Percentiles rank a stretch among this genome's conserved stretches.
phyloP scores from a whole-genome alignment of 2,113 vertebrate species.

The Felis catus region DNA sequence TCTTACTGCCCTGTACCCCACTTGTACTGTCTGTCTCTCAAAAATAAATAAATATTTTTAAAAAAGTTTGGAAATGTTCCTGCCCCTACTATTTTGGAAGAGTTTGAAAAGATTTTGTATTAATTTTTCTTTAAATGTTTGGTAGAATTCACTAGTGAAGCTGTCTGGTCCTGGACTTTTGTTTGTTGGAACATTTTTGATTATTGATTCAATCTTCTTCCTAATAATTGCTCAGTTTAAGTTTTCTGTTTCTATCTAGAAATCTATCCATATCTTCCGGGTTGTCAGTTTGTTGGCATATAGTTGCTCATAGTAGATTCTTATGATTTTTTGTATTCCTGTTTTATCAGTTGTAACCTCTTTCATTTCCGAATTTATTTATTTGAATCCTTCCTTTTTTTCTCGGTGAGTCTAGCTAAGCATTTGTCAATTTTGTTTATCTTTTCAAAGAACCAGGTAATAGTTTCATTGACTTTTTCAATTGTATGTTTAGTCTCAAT shows the following conservation, averaged over 20 bases:
- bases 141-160: not conserved
- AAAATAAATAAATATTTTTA: too few relatives aligned
- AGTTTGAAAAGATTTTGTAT: not conserved
- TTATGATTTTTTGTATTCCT: not conserved
- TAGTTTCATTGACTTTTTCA: not conserved
- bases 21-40: too few relatives aligned
- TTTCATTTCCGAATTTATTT: not conserved
- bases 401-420: not conserved
- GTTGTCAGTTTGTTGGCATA: not conserved
- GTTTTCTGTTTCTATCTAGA: not conserved
- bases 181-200: not conserved
- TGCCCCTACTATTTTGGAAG: not conserved
- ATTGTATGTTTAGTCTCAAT: not conserved
- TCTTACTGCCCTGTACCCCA: too few relatives aligned
- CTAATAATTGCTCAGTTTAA: not conserved
- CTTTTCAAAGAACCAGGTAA: not conserved
- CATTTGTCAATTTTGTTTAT: not conserved
- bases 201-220: not conserved
- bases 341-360: not conserved
- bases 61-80: not conserved
- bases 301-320: not conserved
- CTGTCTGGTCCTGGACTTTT: not conserved
- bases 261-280: not conserved
- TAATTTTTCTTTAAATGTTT: not conserved
- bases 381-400: not conserved